A percentile compares a stretch with the other conserved stretches of the same genome.
phyloP scores from a whole-genome alignment of 2,113 vertebrate genomes.

The Grus americana region DNA sequence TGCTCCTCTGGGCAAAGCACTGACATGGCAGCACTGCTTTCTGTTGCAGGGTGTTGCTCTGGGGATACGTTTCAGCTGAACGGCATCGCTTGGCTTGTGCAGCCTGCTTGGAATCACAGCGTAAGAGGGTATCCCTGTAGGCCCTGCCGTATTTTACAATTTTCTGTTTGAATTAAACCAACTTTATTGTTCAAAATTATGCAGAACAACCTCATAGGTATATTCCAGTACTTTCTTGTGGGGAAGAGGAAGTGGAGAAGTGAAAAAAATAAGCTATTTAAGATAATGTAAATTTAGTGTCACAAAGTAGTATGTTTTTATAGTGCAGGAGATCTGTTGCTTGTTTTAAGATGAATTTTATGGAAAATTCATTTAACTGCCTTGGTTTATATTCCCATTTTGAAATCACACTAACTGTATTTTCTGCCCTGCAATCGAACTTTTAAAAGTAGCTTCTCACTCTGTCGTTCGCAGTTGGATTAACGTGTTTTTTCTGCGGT shows the following conservation, averaged over 20 bases:
- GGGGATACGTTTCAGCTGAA: rapidly evolving
- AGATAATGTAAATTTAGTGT: background rate
- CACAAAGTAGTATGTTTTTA: background rate
- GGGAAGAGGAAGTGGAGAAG: background rate
- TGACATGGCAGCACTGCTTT: background rate
- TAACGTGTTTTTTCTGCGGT: background rate
- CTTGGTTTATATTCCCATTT: background rate
- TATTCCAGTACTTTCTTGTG: background rate
- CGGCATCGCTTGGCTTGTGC: background rate
- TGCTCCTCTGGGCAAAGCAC: background rate
- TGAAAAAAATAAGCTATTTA: background rate
- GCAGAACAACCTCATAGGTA: background rate
- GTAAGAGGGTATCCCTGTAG: background rate
- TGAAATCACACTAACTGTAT: background rate
- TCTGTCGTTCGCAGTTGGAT: background rate
- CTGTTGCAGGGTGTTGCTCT: background rate
- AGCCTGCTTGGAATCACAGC: background rate
- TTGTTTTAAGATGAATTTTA: background rate
- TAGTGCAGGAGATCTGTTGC: background rate
- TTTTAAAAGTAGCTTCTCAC: background rate
- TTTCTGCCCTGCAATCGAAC: background rate
- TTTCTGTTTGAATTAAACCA: background rate
- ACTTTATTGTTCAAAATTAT: background rate
- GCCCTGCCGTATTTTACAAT: background rate
- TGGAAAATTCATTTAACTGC: background rate